Conservation (phyloP, 2,797 vertebrate species). For the Thripadectes ignobilis region DNA sequence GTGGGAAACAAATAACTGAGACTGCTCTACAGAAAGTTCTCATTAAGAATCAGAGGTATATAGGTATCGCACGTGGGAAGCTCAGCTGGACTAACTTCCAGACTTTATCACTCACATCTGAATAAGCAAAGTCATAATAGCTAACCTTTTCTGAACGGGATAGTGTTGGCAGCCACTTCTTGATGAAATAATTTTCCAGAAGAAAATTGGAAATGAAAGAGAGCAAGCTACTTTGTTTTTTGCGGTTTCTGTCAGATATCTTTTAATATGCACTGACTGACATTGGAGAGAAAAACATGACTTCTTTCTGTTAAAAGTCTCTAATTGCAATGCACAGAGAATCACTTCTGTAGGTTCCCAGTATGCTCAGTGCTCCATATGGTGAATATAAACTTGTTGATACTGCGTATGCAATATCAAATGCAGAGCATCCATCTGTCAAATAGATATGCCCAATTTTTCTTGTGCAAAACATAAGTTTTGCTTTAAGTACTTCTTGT, state of each 20-base stretch:
- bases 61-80: constrained; percentile 3
- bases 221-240: constrained; percentile 22
- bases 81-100: constrained; percentile 57
- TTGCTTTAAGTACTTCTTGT: constrained; percentile 23
- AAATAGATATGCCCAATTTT: neutral
- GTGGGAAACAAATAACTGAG: constrained; percentile 68
- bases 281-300: neutral
- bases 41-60: constrained; percentile 4
- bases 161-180: constrained; percentile 25
- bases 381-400: constrained; percentile 41
- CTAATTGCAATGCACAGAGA: neutral
- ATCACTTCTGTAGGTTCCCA: neutral
- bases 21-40: constrained; percentile 38
- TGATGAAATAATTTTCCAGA: constrained; percentile 25
- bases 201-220: constrained; percentile 23
- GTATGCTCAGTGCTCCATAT: constrained; percentile 10
- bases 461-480: constrained; percentile 20
- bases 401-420: constrained; percentile 24
- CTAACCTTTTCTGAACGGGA: neutral
- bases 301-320: constrained; percentile 12
- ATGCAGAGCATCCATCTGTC: constrained; percentile 35
- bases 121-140: constrained; percentile 27
- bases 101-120: constrained; percentile 22
- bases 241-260: neutral
- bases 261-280: constrained; percentile 12